Evolutionary conservation across 2,888 invertebrate genomes (phyloP), one percentile per base, ranked within the genome.

Genomic region (Phortica magna): DNA sequence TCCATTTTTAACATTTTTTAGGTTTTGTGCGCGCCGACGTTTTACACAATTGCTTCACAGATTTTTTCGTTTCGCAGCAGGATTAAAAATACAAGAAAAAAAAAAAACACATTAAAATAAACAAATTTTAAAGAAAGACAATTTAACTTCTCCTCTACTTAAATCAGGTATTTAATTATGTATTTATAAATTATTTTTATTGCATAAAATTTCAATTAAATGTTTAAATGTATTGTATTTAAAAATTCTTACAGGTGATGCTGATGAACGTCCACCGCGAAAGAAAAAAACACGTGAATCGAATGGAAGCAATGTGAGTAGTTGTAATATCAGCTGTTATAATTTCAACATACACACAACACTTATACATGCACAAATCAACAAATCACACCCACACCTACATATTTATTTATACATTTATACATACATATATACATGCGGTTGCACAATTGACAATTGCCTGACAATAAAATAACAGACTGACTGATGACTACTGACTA

Each of bases 221-320:
- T 9, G 55, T 64, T 67, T 74, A 17, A 43, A 75, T 73, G n/a
- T 67, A 43, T 75, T 41, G 72, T 61, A 7, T 61, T 19, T 61
- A 61, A 9, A 71, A 55, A 71, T 19, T 70, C 5, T 4, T 41
- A n/a, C 22, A 70, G 22, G 41, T 71, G 92, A 92, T 82, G 87
- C 87, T 61, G 89, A 89, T 67, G 91, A 90, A 70, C 85, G 91
- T 76, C 92, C 90, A 80, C 90, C 91, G 68, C 89, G 91, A 79
- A 92, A 92, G 88, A 92, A 92, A 88, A 92, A 90, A 81, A 77
- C 87, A 76, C 91, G 91, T 81, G 92, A 91, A 78, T 83, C 90
- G 39, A 89, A 84, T 86, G 89, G 84, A 80, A 89, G 83, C 83
- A 89, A 85, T 87, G 89, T 89, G 78, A 90, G 90, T 90, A 84